Evolutionary conservation across 2,113 vertebrate genomes (phyloP).

Genomic region (Grus americana): DNA sequence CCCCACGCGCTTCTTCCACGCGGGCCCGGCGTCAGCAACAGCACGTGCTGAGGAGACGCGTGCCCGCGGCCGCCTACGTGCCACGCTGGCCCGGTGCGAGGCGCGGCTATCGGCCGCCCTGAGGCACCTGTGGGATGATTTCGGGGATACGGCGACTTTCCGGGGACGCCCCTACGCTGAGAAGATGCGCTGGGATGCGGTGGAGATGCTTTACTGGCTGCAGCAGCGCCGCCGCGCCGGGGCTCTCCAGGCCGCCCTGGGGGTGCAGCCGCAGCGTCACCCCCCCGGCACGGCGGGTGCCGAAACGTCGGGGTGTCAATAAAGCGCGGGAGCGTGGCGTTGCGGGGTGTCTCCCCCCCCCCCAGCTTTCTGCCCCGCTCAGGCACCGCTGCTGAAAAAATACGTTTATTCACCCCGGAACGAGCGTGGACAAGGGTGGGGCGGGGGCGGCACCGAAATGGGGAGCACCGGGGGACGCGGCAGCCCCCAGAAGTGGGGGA

Average conservation of each 20-base stretch:
- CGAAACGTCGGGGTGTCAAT: not conserved
- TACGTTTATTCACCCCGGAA: not conserved
- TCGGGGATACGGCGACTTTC: not conserved
- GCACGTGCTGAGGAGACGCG: not conserved
- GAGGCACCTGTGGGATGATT: not conserved
- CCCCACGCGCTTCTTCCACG: not conserved
- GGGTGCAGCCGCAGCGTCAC: rapidly evolving
- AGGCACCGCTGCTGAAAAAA: not conserved
- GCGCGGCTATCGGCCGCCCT: not conserved
- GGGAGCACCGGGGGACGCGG: not conserved
- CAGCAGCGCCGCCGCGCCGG: not conserved
- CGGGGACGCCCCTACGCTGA: not conserved
- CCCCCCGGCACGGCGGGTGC: no score
- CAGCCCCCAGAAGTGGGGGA: not conserved
- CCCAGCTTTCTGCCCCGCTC: no score
- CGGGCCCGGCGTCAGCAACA: not conserved
- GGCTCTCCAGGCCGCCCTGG: not conserved
- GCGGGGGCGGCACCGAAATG: not conserved
- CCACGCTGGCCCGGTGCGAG: not conserved
- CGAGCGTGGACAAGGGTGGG: rapidly evolving
- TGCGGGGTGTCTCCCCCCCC: not conserved
- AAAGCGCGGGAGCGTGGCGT: not conserved
- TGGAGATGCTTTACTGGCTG: not conserved
- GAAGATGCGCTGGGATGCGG: not conserved
- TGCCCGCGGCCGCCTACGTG: not conserved